Evolutionary conservation across 2,888 invertebrate genomes (phyloP), one percentile per base, ranked within the genome.

Genomic region (Epinotia bilunana): DNA sequence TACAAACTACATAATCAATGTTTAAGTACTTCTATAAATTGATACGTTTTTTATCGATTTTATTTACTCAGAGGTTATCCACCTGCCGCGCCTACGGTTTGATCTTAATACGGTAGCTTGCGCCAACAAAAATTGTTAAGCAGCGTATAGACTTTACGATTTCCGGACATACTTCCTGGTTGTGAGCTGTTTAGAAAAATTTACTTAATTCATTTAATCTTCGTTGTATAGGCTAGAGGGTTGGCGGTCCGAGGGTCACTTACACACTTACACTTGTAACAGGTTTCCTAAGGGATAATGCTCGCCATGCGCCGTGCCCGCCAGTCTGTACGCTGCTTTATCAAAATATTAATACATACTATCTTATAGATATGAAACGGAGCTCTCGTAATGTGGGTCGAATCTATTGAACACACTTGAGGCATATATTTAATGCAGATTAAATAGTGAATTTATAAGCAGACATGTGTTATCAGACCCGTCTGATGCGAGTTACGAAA

Each of bases 381-480:
- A 86, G 83, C 80, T 79, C 84, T 85, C 80, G 79, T 86, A 84
- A 90, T 87, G 81, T 90, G 83, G 90, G 89, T 85, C 90, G 83
- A 81, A 83, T 82, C 83, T 83, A 87, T 89, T 88, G 86, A 89
- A 86, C 82, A 85, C 86, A 87, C 88, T 90, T 85, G 88, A 90
- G 83, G 86, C 70, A 76, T 86, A 79, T 84, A 82, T 80, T 80
- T 77, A 79, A 80, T 79, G 72, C 74, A 68, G 74, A 80, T 79
- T 79, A 75, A 78, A 78, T 79, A 81, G 73, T 82, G 79, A 82
- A 79, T 84, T 82, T 80, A 81, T 83, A 83, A 84, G 82, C 81
- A 82, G 80, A 82, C 84, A 82, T 83, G 79, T 77, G 77, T 76
- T 70, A 76, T 76, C 76, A 70, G 72, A 72, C 46, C 58, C 65